Base-by-base conservation (phyloP, 2,113 vertebrate species). In the Misgurnus anguillicaudatus region DNA sequence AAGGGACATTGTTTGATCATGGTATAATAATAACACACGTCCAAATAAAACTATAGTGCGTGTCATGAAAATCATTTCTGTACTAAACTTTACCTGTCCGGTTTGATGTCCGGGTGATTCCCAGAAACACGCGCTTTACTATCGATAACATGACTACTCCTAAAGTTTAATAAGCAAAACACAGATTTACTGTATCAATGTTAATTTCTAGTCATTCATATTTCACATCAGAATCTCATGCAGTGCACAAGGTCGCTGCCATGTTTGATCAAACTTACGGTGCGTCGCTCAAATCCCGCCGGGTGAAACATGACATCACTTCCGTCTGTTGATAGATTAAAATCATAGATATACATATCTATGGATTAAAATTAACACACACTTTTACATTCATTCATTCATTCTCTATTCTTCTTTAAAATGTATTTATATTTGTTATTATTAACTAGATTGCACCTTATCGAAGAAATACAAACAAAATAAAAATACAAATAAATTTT, bases 191-290 rank as follows among this genome's bases (percentile, higher is more conserved):
- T 4, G 13, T n/a, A n/a, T 47, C 0, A 41, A 38, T 21, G 19
- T 41, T 42, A 1, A 41, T 39, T 19, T 55, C 17, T 55, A 13
- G 4, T 66, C 36, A 3, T 8, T 9, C 2, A 11, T 60, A 41
- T 21, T 51, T 24, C 14, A 41, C 24, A 48, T 42, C 10, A 67
- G 19, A 13, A 6, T 47, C n/a, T 31, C 83, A 83, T 8, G 76
- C 72, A 57, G 0, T 3, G 5, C 0, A 19, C 85, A 91, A 92
- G 90, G 92, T 91, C 91, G 91, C 82, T 1, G 79, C 81, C 82
- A 86, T 84, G 8, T 77, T 78, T 71, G 47, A 6, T 10, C 10
- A 48, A 31, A 83, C 60, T 85, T 88, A 88, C 85, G 47, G 85
- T 81, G 6, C 4, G 19, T 11, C 53, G 0, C 8, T 77, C 1